Conservation (phyloP, 2,113 vertebrate genomes). For the Polypterus senegalus region DNA sequence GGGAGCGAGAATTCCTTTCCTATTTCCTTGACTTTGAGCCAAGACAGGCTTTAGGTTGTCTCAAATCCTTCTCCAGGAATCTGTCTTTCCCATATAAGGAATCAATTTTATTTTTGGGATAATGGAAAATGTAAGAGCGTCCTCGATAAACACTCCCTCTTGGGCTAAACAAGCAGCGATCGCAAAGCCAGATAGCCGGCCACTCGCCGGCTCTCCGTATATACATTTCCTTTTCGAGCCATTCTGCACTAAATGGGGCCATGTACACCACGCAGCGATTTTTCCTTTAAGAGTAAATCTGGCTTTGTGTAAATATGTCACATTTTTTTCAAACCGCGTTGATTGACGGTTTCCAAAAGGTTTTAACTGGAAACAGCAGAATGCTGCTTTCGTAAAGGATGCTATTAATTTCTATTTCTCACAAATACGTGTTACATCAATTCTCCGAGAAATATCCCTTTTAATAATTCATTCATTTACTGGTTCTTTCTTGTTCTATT, state of each 20-base stretch:
- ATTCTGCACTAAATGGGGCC: constrained; percentile 13
- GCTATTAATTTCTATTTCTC: too few species aligned
- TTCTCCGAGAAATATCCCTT: too few species aligned
- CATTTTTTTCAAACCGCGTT: too few species aligned
- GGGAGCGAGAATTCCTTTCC: constrained; percentile 22
- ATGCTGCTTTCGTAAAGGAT: too few species aligned
- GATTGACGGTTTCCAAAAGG: too few species aligned
- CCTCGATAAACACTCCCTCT: constrained; percentile 53
- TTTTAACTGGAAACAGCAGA: too few species aligned
- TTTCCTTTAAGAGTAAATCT: too few species aligned
- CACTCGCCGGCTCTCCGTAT: constrained; percentile 22
- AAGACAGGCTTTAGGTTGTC: constrained; percentile 30
- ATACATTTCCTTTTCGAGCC: constrained; percentile 62
- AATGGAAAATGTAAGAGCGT: constrained; percentile 52
- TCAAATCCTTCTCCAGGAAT: constrained; percentile 28
- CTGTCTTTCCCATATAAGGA: constrained; percentile 49
- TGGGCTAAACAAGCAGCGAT: constrained; percentile 37
- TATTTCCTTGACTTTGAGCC: constrained; percentile 22
- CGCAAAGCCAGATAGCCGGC: constrained; percentile 43
- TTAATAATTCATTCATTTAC: too few species aligned
- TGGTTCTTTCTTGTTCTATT: too few species aligned
- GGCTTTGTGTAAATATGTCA: too few species aligned
- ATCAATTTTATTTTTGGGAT: constrained; percentile 43
- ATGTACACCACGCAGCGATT: neutral
- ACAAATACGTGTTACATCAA: too few species aligned